Conservation (phyloP, 2,113 vertebrate species). For the Albula glossodonta region DNA sequence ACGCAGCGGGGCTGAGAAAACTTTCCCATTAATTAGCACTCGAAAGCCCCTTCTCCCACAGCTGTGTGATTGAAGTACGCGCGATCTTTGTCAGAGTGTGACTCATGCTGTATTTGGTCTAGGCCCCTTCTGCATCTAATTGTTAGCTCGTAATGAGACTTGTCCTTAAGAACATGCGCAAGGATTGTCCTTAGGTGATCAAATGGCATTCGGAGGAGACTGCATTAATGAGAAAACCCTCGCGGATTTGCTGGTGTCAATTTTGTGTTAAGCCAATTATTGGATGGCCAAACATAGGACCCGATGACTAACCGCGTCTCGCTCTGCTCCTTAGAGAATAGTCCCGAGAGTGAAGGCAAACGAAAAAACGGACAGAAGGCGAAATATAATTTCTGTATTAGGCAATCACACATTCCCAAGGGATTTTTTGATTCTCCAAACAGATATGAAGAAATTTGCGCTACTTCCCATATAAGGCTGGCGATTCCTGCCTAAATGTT, state of each 20-base stretch:
- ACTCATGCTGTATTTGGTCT: not conserved
- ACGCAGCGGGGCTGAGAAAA: not conserved
- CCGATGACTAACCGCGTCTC: not conserved
- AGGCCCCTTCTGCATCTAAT: not conserved
- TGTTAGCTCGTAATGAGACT: constrained; percentile 23
- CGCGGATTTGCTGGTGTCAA: not conserved
- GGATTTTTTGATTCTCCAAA: too few relatives aligned
- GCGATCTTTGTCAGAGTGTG: not conserved
- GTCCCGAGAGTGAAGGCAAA: not conserved
- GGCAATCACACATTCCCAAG: too few relatives aligned
- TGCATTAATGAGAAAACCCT: constrained; percentile 16
- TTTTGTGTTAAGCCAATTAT: constrained; percentile 30
- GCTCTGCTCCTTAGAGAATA: not conserved
- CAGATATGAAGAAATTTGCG: too few relatives aligned
- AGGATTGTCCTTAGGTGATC: not conserved
- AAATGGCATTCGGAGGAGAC: not conserved
- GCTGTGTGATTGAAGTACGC: not conserved
- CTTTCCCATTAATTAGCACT: not conserved
- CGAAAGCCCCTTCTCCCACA: not conserved
- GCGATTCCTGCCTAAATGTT: too few relatives aligned
- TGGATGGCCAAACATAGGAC: not conserved
- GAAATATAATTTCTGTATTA: too few relatives aligned
- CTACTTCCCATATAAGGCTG: too few relatives aligned
- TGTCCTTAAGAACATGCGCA: not conserved
- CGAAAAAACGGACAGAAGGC: too few relatives aligned